These are phyloP conservation scores for Austrolebias charrua DNA, from an alignment of 2,797 vertebrate genomes.

Conservation along the genomic window DNA sequence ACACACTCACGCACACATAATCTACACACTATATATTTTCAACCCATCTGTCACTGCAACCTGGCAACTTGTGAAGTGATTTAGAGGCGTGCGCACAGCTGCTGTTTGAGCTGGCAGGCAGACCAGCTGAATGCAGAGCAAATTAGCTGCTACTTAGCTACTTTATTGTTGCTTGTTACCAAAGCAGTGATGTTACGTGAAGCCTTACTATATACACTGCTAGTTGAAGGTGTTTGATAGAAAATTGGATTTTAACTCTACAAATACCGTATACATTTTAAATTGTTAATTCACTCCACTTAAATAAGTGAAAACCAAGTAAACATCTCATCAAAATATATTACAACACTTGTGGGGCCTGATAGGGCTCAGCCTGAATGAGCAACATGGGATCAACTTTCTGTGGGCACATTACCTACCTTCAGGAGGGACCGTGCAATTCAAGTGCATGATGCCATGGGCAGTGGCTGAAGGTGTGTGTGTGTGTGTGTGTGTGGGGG, in stretches of 20 bases:
- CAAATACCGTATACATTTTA: constrained; percentile 10
- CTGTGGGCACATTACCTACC: no score
- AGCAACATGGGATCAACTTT: no score
- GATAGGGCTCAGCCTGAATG: no score
- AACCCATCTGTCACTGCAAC: constrained; percentile 11
- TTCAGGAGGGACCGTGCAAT: no score
- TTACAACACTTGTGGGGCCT: no score
- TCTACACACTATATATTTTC: constrained; percentile 1
- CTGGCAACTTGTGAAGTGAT: constrained; percentile 6
- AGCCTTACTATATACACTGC: background rate
- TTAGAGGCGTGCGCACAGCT: constrained; percentile 14
- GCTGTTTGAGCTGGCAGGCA: constrained; percentile 8
- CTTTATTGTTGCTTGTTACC: background rate
- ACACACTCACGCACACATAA: background rate
- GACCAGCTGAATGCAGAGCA: constrained; percentile 7
- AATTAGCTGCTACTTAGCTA: constrained; percentile 11
- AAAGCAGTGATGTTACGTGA: background rate
- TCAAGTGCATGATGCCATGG: no score
- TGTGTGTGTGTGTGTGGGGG: no score
- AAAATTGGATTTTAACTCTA: constrained; percentile 7
- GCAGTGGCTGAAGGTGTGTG: no score
- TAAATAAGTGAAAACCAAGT: constrained; percentile 8
- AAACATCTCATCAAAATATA: constrained; percentile 12
- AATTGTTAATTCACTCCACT: constrained; percentile 13
- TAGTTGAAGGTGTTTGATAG: constrained; percentile 10